Percentiles rank a stretch among this genome's conserved stretches.
Conservation (phyloP, 2,797 vertebrate species). For the Sphenopsis melanotis region DNA sequence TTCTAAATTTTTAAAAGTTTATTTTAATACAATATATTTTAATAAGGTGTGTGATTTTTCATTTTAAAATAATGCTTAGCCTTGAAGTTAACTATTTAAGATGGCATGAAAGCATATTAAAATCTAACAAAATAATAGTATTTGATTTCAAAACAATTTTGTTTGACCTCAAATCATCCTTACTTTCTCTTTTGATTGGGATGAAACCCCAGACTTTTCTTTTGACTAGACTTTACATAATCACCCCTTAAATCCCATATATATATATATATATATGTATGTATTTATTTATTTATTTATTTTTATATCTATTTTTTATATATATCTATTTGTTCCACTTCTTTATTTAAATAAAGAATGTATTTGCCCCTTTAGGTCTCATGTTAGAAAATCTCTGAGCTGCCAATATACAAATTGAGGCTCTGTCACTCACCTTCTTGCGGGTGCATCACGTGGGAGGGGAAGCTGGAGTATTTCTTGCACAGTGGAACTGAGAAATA, state of each 20-base stretch:
- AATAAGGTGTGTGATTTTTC: not conserved
- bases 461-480: not conserved
- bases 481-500: not conserved
- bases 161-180: not conserved
- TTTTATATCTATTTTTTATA: accelerated
- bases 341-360: not conserved
- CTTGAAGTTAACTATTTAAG: not conserved
- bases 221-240: not conserved
- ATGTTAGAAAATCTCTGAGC: not conserved
- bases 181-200: not conserved
- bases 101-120: not conserved
- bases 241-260: not conserved
- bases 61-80: not conserved
- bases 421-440: not conserved
- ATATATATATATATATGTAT: not conserved
- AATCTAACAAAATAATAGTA: not conserved
- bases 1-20: not conserved
- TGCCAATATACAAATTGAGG: not conserved
- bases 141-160: not conserved
- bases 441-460: not conserved
- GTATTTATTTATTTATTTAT: accelerated
- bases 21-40: not conserved
- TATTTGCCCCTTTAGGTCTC: not conserved
- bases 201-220: not conserved
- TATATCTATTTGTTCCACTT: not conserved